These are phyloP conservation scores for Caenorhabditis japonica DNA, from an alignment of 2,888 invertebrate species.

Conservation along the genomic window DNA sequence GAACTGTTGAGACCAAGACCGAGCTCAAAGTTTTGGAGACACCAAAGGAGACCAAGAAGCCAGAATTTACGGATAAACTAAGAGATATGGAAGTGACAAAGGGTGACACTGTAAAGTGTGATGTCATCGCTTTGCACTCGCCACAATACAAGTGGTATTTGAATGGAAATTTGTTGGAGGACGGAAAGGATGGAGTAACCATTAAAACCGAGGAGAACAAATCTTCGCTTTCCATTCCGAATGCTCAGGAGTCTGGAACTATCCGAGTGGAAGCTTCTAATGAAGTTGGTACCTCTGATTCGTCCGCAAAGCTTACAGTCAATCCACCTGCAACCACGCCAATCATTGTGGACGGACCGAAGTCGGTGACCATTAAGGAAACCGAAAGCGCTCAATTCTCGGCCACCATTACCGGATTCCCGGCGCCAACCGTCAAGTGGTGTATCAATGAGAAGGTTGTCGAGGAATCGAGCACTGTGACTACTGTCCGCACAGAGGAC, in stretches of 20 bases:
- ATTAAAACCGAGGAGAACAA: slow-evolving; percentile 67
- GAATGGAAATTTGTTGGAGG: slow-evolving; percentile 67
- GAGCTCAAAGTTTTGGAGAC: slow-evolving; percentile 62
- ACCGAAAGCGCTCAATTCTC: slow-evolving; percentile 64
- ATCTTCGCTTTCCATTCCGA: slow-evolving; percentile 83
- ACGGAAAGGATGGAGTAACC: slow-evolving; percentile 68
- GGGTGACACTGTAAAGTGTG: slow-evolving; percentile 68
- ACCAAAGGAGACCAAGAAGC: slow-evolving; percentile 80
- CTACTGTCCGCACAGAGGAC: slow-evolving; percentile 52
- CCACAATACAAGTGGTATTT: slow-evolving; percentile 85
- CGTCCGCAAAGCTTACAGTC: slow-evolving; percentile 52
- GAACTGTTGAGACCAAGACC: slow-evolving; percentile 57
- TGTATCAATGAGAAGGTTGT: slow-evolving; percentile 64
- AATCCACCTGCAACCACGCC: slow-evolving; percentile 54
- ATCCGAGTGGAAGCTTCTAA: slow-evolving; percentile 68
- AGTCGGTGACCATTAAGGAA: slow-evolving; percentile 61
- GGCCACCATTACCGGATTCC: slow-evolving; percentile 65
- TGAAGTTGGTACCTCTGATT: slow-evolving; percentile 66
- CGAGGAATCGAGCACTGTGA: slow-evolving; percentile 46
- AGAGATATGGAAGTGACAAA: slow-evolving; percentile 85
- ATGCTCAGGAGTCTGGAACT: slow-evolving; percentile 81
- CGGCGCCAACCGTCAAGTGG: slow-evolving; percentile 77
- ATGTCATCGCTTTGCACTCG: slow-evolving; percentile 70
- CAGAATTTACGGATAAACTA: slow-evolving; percentile 87
- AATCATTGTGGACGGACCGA: slow-evolving; percentile 61